Evolutionary conservation across 2,888 invertebrate species (phyloP).

Genomic region (Erpobdella octoculata): DNA sequence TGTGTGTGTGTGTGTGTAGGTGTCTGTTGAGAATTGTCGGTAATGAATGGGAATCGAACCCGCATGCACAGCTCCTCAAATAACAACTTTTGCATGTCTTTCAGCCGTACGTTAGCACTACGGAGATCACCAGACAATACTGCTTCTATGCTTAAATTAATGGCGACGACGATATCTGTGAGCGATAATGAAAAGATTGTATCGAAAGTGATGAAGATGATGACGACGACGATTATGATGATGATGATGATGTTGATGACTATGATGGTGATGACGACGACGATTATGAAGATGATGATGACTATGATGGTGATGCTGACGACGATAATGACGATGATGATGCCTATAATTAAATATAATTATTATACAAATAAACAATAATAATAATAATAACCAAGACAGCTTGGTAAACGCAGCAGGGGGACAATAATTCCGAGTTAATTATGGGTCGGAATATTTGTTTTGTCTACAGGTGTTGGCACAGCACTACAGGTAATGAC

Average conservation of each 20-base stretch:
- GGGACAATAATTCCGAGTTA: too few relatives aligned
- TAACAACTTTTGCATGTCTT: too few relatives aligned
- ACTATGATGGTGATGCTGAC: not conserved
- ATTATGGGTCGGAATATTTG: too few relatives aligned
- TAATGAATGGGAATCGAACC: not conserved
- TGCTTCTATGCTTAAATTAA: not conserved
- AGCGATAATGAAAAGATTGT: not conserved
- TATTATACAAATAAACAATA: too few relatives aligned
- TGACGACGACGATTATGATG: slow-evolving; percentile 6
- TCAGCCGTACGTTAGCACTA: too few relatives aligned
- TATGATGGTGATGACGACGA: not conserved
- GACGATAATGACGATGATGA: not conserved
- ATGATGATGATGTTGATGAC: not conserved
- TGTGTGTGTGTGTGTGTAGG: too few relatives aligned
- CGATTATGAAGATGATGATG: not conserved
- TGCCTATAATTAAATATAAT: not conserved
- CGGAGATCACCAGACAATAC: not conserved
- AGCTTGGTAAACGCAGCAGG: not conserved
- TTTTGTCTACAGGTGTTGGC: too few relatives aligned
- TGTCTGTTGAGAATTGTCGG: too few relatives aligned
- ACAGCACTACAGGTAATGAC: too few relatives aligned
- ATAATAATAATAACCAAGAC: too few relatives aligned
- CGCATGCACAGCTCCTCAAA: not conserved
- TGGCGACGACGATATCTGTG: too few relatives aligned
- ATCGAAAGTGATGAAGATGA: not conserved